These are phyloP conservation scores for Peromyscus attwateri DNA, from an alignment of 2,797 vertebrate genomes.

Conservation along the genomic window DNA sequence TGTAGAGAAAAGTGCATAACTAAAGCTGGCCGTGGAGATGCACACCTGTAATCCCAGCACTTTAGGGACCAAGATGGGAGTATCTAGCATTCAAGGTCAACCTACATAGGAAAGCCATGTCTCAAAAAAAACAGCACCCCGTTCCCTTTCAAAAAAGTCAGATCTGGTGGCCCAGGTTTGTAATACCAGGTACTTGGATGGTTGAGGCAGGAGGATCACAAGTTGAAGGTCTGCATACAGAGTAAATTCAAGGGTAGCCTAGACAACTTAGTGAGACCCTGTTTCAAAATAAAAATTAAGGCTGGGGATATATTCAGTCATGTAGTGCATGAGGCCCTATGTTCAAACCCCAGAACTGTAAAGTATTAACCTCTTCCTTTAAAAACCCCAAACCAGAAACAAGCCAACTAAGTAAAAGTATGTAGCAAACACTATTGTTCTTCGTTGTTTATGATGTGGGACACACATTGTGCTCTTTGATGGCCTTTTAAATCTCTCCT, in stretches of 20 bases:
- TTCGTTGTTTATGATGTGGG: background rate
- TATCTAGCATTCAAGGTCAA: background rate
- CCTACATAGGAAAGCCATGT: background rate
- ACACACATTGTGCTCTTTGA: background rate
- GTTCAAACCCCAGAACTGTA: background rate
- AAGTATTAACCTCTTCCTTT: accelerated
- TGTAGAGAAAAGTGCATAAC: background rate
- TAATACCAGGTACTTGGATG: background rate
- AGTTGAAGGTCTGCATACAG: background rate
- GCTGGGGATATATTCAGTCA: background rate
- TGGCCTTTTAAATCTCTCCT: slow-evolving; percentile 10
- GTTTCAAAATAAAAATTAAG: background rate
- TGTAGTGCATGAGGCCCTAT: background rate
- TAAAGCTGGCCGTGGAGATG: background rate
- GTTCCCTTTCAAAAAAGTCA: background rate
- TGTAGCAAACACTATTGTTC: background rate
- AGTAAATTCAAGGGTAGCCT: background rate
- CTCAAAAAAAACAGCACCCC: background rate
- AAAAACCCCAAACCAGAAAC: background rate
- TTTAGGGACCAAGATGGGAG: background rate
- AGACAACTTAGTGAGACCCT: background rate
- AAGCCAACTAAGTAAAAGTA: background rate
- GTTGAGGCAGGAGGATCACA: background rate
- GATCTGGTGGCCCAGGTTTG: background rate
- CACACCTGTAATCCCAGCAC: background rate